Evolutionary conservation across 2,888 invertebrate genomes (phyloP).

Genomic region (Drosophila atripex): DNA sequence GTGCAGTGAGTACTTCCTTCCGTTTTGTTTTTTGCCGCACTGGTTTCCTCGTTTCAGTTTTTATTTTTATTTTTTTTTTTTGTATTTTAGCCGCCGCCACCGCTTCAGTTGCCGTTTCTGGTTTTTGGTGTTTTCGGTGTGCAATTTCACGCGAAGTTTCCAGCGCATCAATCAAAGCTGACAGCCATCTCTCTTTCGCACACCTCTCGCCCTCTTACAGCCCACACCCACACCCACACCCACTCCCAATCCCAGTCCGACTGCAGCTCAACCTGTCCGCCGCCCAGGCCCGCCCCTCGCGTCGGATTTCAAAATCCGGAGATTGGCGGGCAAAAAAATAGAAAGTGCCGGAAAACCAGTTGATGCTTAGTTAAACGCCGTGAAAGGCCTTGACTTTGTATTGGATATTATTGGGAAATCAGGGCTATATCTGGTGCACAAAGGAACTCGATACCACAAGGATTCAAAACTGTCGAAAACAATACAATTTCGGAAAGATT

Average conservation of each 20-base stretch:
- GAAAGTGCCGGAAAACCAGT: slow-evolving; percentile 15
- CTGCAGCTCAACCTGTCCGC: not conserved
- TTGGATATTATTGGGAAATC: slow-evolving; percentile 24
- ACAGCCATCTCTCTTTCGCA: slow-evolving; percentile 28
- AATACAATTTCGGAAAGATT: not conserved
- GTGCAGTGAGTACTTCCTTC: slow-evolving; percentile 60
- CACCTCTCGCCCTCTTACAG: slow-evolving; percentile 15
- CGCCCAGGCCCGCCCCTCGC: not conserved
- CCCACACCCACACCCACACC: not conserved
- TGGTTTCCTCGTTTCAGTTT: slow-evolving; percentile 4
- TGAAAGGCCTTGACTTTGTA: slow-evolving; percentile 42
- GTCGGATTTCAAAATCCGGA: slow-evolving; percentile 18
- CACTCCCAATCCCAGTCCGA: not conserved
- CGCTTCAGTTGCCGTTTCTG: slow-evolving; percentile 19
- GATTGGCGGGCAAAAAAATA: slow-evolving; percentile 1
- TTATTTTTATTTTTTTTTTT: slow-evolving; percentile 3
- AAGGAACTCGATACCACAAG: not conserved
- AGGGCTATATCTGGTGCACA: not conserved
- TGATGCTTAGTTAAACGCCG: slow-evolving; percentile 31
- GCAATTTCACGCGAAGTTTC: slow-evolving; percentile 76
- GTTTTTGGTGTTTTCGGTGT: slow-evolving; percentile 54
- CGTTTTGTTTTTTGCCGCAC: slow-evolving; percentile 54
- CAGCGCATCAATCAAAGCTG: slow-evolving; percentile 73
- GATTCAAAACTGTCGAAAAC: not conserved
- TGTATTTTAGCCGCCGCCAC: slow-evolving; percentile 4